Percentiles rank a stretch among this genome's conserved stretches.
phyloP scores from a whole-genome alignment of 2,113 vertebrate species.

The Dipodomys spectabilis region DNA sequence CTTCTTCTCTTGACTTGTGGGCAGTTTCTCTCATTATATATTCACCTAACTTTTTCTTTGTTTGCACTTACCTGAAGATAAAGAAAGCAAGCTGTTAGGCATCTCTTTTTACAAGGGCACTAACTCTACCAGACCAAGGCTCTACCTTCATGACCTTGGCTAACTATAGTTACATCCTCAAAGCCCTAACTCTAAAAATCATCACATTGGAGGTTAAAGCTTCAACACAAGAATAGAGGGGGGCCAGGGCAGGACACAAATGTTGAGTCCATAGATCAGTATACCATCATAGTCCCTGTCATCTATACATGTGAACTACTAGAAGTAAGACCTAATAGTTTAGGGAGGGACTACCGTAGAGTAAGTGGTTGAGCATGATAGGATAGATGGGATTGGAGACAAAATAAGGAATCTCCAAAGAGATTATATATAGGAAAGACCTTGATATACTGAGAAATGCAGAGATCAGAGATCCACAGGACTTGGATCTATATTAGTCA shows the following conservation, averaged over 20 bases:
- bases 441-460: conserved; percentile 3
- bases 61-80: not conserved
- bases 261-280: not conserved
- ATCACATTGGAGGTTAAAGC: not conserved
- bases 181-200: not conserved
- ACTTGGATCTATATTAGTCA: not conserved
- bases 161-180: not conserved
- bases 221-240: not conserved
- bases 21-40: not conserved
- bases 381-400: not conserved
- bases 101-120: conserved; percentile 9
- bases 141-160: not conserved
- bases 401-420: conserved; percentile 20
- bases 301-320: not conserved
- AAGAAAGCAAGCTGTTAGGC: not conserved
- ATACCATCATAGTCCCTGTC: conserved; percentile 2
- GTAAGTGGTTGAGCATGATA: not conserved
- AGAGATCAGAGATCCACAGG: not conserved
- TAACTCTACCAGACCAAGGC: not conserved
- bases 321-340: conserved; percentile 39
- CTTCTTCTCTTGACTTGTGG: not conserved
- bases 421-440: not conserved
- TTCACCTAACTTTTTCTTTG: not conserved
- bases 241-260: not conserved
- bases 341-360: not conserved